A percentile compares a stretch with the other conserved stretches of the same genome.
Evolutionary conservation across 2,797 vertebrate species (phyloP).

Genomic region (Mormyrus proboscirostris): DNA sequence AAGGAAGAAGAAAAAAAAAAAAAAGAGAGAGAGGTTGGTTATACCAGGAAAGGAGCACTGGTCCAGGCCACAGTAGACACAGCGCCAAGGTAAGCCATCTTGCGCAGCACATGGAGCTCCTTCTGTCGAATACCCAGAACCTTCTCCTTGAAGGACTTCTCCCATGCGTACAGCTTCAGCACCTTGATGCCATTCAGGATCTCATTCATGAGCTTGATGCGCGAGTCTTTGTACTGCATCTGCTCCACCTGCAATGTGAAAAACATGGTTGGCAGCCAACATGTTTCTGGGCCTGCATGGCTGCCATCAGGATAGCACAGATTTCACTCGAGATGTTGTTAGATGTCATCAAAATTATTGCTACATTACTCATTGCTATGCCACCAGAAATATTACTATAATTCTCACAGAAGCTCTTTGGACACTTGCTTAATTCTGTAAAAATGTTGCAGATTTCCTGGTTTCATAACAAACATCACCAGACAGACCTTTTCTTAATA

Average conservation of each 20-base stretch:
- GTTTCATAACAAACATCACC: background rate
- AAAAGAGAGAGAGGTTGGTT: slow-evolving; percentile 29
- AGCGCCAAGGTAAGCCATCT: slow-evolving; percentile 74
- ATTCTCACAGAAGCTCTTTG: background rate
- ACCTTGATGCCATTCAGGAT: slow-evolving; percentile 92
- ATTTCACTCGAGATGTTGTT: background rate
- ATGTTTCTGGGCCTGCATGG: background rate
- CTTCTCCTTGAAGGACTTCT: slow-evolving; percentile 78
- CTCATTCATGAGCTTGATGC: slow-evolving; percentile 93
- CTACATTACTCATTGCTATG: background rate
- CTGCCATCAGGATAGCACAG: background rate
- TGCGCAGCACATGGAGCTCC: slow-evolving; percentile 76
- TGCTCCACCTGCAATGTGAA: slow-evolving; percentile 70
- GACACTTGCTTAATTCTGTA: background rate
- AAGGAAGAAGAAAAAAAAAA: slow-evolving; percentile 66
- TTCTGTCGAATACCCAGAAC: slow-evolving; percentile 74
- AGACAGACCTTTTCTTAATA: background rate
- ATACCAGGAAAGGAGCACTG: slow-evolving; percentile 85
- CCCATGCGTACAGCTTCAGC: slow-evolving; percentile 95
- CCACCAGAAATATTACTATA: background rate
- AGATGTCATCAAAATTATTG: background rate
- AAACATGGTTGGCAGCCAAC: background rate
- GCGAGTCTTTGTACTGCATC: slow-evolving; percentile 84
- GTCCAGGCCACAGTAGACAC: slow-evolving; percentile 80
- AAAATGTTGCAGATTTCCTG: background rate